These are phyloP conservation scores for Bujurquina vittata DNA, from an alignment of 2,113 vertebrate species.

Conservation along the genomic window DNA sequence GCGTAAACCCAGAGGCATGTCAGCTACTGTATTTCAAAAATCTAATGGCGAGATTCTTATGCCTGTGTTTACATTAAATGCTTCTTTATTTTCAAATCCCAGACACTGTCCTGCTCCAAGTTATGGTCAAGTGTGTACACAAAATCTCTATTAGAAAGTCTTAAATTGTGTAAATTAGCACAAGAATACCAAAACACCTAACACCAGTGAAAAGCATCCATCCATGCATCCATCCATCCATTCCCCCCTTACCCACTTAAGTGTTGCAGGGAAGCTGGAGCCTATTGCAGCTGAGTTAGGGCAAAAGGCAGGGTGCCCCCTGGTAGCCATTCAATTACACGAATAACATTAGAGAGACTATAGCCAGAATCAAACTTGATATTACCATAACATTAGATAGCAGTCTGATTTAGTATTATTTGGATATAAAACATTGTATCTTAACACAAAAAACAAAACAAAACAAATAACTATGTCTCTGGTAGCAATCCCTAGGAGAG, in stretches of 20 bases:
- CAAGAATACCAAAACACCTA: not conserved
- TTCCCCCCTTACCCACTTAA: not conserved
- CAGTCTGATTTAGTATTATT: not conserved
- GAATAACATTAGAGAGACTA: not conserved
- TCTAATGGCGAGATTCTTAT: not conserved
- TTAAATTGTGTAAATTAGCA: not conserved
- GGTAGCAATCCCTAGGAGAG: not conserved
- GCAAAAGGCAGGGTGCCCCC: not conserved
- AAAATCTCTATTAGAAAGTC: not conserved
- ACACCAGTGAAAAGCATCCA: not conserved
- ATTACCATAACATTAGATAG: accelerated
- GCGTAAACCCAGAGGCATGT: not conserved
- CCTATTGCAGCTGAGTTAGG: not conserved
- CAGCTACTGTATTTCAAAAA: not conserved
- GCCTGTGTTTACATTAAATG: not conserved
- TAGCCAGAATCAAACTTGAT: not conserved
- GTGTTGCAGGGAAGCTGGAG: not conserved
- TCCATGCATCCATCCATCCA: not conserved
- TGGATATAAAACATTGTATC: not conserved
- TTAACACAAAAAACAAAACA: not conserved
- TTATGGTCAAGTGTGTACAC: not conserved
- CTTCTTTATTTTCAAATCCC: not conserved
- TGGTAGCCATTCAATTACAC: not conserved
- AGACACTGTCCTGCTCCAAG: not conserved
- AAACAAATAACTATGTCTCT: not conserved